Percentiles rank a stretch among this genome's conserved stretches.
phyloP scores from a whole-genome alignment of 2,797 vertebrate genomes.

The Distichodus sexfasciatus region DNA sequence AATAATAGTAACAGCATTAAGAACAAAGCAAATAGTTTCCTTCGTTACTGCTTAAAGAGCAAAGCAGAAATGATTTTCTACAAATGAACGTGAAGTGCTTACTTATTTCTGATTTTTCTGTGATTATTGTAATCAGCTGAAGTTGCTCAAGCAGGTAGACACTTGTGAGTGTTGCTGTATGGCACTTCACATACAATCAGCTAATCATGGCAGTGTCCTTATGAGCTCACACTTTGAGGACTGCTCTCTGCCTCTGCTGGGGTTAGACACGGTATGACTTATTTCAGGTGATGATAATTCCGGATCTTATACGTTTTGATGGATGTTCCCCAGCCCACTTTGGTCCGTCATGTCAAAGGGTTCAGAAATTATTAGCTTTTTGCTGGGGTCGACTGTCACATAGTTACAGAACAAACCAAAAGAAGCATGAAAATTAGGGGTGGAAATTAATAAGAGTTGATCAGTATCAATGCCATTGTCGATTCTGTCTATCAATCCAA shows the following conservation, averaged over 20 bases:
- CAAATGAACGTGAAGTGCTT: constrained; percentile 24
- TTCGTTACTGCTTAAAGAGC: constrained; percentile 3
- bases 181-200: constrained; percentile 41
- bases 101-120: constrained; percentile 42
- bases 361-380: no score
- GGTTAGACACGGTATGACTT: constrained; percentile 5
- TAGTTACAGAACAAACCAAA: no score
- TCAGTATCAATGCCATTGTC: no score
- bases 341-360: no score
- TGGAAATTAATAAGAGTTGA: no score
- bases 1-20: background rate
- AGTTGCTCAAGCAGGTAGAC: constrained; percentile 42
- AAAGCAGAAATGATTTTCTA: constrained; percentile 14
- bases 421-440: no score
- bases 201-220: constrained; percentile 50
- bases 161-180: constrained; percentile 30
- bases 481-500: no score
- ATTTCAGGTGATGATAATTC: constrained; percentile 31
- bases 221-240: constrained; percentile 10
- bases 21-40: constrained; percentile 19
- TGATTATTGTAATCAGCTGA: constrained; percentile 55
- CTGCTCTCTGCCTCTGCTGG: background rate
- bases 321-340: background rate
- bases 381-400: no score
- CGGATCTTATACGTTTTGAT: background rate